phyloP scores from a whole-genome alignment of 2,113 vertebrate species.

The Scomber colias region DNA sequence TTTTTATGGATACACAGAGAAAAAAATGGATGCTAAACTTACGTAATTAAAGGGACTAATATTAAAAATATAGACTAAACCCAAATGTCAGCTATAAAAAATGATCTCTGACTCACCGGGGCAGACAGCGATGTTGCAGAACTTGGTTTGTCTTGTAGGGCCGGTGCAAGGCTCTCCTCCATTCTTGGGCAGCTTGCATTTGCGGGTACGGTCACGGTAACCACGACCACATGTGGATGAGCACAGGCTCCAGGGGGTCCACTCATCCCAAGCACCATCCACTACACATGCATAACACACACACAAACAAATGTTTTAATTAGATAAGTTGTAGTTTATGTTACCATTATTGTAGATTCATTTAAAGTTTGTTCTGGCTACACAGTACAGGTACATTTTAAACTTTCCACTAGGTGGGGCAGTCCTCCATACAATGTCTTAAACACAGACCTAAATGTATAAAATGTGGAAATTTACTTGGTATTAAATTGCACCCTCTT shows the following conservation, averaged over 20 bases:
- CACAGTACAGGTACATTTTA: background rate
- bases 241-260: slow-evolving; percentile 98
- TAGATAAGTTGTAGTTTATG: background rate
- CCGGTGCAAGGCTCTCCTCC: slow-evolving; percentile 94
- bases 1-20: too few relatives aligned
- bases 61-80: too few relatives aligned
- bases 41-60: too few relatives aligned
- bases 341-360: background rate
- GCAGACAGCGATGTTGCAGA: slow-evolving; percentile 98
- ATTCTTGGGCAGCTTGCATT: slow-evolving; percentile 92
- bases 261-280: slow-evolving; percentile 95
- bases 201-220: slow-evolving; percentile 93
- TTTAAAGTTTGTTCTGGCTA: background rate
- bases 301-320: slow-evolving; percentile 18
- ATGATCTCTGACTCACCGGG: slow-evolving; percentile 86
- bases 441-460: background rate
- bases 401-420: slow-evolving; percentile 58
- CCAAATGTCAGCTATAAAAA: background rate
- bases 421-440: slow-evolving; percentile 6
- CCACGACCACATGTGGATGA: slow-evolving; percentile 97
- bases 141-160: slow-evolving; percentile 94
- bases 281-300: slow-evolving; percentile 82
- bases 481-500: slow-evolving; percentile 16
- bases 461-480: background rate
- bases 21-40: too few relatives aligned